These are phyloP conservation scores for Syngnathus typhle DNA, from an alignment of 2,113 vertebrate species.

Conservation along the genomic window DNA sequence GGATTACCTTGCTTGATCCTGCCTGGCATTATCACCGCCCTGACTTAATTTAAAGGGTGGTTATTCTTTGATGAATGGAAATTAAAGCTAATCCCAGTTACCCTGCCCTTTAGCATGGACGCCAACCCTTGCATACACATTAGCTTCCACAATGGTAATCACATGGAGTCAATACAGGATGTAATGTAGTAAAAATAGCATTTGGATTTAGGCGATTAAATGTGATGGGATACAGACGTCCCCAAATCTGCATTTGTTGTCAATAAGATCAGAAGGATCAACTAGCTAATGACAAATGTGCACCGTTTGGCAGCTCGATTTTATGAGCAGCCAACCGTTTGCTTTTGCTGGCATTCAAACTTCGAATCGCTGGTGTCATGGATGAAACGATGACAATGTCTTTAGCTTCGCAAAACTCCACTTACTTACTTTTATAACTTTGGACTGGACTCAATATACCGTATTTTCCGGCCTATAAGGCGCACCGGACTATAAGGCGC, in stretches of 20 bases:
- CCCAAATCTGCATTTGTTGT: no score
- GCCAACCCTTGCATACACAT: not conserved
- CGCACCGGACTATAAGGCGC: no score
- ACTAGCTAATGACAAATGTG: no score
- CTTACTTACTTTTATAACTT: conserved; percentile 1
- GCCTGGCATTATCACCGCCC: conserved; percentile 22
- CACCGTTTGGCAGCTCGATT: no score
- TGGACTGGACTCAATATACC: conserved; percentile 19
- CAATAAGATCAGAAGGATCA: no score
- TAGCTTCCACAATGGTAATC: not conserved
- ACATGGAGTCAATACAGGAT: not conserved
- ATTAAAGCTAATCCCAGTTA: conserved; percentile 14
- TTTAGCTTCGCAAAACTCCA: not conserved
- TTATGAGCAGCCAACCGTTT: no score
- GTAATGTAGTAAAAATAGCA: not conserved
- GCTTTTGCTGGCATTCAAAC: no score
- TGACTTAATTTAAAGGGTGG: conserved; percentile 20
- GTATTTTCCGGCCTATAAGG: no score
- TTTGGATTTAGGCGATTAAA: not conserved
- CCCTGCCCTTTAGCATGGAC: conserved; percentile 1
- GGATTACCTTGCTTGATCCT: conserved; percentile 38
- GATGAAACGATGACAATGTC: no score
- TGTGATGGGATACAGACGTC: no score
- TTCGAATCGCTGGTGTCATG: no score
- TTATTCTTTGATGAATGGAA: conserved; percentile 19